Evolutionary conservation across 2,797 vertebrate genomes (phyloP).

Genomic region (Miichthys miiuy): DNA sequence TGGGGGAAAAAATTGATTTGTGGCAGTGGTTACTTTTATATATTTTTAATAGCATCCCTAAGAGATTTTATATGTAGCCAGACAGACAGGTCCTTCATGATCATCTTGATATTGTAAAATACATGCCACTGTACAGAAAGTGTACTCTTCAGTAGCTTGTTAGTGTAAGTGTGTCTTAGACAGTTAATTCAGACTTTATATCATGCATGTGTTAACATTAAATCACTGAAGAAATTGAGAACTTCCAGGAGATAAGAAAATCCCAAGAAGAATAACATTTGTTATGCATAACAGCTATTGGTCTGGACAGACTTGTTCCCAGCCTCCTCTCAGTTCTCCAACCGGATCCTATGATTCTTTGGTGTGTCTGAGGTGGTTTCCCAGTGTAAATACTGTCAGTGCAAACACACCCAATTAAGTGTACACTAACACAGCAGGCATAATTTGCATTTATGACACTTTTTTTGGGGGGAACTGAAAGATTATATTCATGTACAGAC

Average conservation of each 20-base stretch:
- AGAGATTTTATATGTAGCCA: not conserved
- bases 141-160: not conserved
- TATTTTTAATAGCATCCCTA: not conserved
- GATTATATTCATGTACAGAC: not conserved
- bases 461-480: not conserved
- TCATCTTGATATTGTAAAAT: not conserved
- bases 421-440: not conserved
- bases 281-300: constrained; percentile 17
- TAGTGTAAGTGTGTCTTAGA: not conserved
- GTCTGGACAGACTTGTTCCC: constrained; percentile 6
- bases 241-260: not conserved
- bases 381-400: constrained; percentile 38
- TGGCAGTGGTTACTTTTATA: not conserved
- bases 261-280: not conserved
- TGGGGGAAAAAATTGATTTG: not conserved
- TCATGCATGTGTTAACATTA: not conserved
- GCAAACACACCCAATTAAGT: constrained; percentile 11
- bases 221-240: not conserved
- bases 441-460: constrained; percentile 14
- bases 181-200: not conserved
- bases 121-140: not conserved
- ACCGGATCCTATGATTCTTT: constrained; percentile 7
- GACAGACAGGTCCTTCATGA: not conserved
- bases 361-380: constrained; percentile 9
- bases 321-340: constrained; percentile 6